A percentile compares a stretch with the other conserved stretches of the same genome.
Conservation (phyloP, 64 coral and sea anemone genomes). For the Stichodactyla mertensii region DNA sequence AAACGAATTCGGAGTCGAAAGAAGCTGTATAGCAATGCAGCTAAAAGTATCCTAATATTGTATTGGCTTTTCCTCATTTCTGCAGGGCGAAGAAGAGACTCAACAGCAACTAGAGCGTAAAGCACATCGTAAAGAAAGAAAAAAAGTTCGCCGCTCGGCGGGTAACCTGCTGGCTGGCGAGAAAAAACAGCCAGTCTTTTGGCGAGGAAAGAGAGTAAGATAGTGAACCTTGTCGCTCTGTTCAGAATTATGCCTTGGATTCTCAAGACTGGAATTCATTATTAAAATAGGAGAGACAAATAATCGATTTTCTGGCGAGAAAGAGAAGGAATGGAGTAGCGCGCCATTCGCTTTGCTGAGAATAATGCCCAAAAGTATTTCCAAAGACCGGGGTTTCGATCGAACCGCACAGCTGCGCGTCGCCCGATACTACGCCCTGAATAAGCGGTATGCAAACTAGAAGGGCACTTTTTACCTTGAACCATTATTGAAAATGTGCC, state of each 20-base stretch:
- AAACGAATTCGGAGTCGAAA: too few species aligned
- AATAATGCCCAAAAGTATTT: too few species aligned
- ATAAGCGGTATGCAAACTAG: too few species aligned
- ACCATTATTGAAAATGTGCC: too few species aligned
- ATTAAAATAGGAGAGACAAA: neutral
- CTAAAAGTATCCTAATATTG: too few species aligned
- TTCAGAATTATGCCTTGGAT: neutral
- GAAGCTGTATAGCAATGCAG: neutral
- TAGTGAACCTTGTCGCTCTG: neutral
- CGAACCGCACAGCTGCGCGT: too few species aligned
- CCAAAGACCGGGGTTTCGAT: too few species aligned
- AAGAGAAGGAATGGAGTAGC: too few species aligned
- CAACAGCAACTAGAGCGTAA: conserved; percentile 46
- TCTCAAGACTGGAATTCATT: neutral
- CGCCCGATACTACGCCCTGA: too few species aligned
- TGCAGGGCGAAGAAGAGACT: conserved; percentile 31
- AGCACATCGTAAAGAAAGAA: conserved; percentile 72
- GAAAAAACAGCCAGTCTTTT: conserved; percentile 73
- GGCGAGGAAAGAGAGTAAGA: conserved; percentile 79
- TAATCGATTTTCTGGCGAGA: too few species aligned
- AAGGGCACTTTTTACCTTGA: too few species aligned
- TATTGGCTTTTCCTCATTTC: neutral
- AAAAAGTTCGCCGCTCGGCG: conserved; percentile 76
- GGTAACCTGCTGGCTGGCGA: conserved; percentile 57
- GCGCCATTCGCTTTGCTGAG: too few species aligned